Percentiles rank a stretch among this genome's conserved stretches.
These are phyloP conservation scores for Nothocercus nigrocapillus DNA, from an alignment of 2,113 vertebrate genomes.

Conservation along the genomic window DNA sequence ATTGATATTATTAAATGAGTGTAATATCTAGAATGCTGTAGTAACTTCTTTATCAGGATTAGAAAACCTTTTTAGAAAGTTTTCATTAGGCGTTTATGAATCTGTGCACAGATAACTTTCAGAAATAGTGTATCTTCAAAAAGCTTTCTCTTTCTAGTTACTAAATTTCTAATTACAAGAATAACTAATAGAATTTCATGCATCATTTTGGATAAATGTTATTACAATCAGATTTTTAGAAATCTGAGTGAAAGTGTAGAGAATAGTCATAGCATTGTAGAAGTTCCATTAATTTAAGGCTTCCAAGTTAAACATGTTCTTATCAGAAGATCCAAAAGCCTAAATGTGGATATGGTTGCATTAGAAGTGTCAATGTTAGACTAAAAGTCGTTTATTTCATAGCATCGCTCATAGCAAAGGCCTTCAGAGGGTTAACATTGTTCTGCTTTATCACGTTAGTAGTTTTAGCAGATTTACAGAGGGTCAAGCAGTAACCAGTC, in stretches of 20 bases:
- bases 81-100: background rate
- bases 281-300: background rate
- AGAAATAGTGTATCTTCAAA: background rate
- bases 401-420: background rate
- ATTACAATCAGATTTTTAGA: background rate
- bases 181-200: background rate
- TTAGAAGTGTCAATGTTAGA: background rate
- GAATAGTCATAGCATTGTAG: background rate
- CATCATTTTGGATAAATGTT: background rate
- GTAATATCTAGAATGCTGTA: background rate
- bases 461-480: background rate
- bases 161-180: background rate
- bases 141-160: background rate
- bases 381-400: background rate
- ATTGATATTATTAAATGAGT: background rate
- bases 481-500: background rate
- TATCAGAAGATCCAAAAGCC: background rate
- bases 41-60: background rate
- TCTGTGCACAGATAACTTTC: background rate
- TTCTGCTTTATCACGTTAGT: background rate
- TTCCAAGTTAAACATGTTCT: background rate
- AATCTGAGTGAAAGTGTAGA: background rate
- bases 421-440: background rate
- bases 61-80: background rate
- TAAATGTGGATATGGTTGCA: background rate